Evolutionary conservation across 2,888 invertebrate genomes (phyloP).

Genomic region (Xylota sylvarum): DNA sequence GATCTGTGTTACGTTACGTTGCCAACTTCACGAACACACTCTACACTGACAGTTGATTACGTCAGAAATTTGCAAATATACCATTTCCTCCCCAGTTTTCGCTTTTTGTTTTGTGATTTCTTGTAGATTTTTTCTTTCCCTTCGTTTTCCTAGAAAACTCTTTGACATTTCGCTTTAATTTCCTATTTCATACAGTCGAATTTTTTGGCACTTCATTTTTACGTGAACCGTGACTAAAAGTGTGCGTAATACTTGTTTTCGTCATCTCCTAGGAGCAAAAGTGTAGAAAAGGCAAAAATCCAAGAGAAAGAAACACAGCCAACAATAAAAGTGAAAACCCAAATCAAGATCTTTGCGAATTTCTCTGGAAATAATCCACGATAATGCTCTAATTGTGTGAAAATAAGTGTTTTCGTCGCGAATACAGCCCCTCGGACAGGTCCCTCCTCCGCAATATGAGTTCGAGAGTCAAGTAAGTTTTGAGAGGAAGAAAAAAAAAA

Average conservation of each 20-base stretch:
- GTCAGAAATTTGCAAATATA: conserved; percentile 46
- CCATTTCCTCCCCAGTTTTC: conserved; percentile 26
- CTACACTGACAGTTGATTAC: conserved; percentile 16
- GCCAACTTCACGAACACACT: conserved; percentile 26
- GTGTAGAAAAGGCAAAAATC: conserved; percentile 35
- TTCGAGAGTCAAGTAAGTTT: conserved; percentile 75
- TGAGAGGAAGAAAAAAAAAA: background rate
- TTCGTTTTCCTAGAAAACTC: conserved; percentile 18
- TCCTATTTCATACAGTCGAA: conserved; percentile 48
- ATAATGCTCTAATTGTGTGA: conserved; percentile 67
- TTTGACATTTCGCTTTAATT: conserved; percentile 70
- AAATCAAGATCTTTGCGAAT: conserved; percentile 21
- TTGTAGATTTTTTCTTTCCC: conserved; percentile 23
- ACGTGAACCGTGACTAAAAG: conserved; percentile 75
- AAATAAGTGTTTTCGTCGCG: conserved; percentile 60
- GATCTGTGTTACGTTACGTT: conserved; percentile 23
- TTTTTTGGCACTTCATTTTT: conserved; percentile 74
- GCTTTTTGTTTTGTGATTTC: conserved; percentile 62
- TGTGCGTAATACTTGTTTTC: conserved; percentile 76
- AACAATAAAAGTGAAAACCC: conserved; percentile 51
- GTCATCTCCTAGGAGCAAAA: conserved; percentile 59
- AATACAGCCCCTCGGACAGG: conserved; percentile 53
- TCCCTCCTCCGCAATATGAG: conserved; percentile 68
- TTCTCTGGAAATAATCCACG: conserved; percentile 8
- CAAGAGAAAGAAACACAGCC: conserved; percentile 13